Evolutionary conservation across 2,797 vertebrate species (phyloP).

Genomic region (Chaetophractus vellerosus): DNA sequence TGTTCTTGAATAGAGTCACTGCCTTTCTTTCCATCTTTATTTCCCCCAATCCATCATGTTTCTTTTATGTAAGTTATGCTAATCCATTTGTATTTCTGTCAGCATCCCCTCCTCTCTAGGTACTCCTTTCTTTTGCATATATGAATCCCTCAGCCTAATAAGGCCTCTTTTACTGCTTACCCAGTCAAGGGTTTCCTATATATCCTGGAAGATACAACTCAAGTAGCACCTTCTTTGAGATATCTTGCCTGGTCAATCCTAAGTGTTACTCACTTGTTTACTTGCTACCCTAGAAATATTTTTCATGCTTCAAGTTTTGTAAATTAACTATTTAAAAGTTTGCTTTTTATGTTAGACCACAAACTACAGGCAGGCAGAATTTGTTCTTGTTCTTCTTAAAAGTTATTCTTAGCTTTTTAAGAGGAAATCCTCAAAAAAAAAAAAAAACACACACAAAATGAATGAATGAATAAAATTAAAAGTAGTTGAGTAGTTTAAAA

Average conservation of each 20-base stretch:
- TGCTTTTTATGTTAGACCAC: not conserved
- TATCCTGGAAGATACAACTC: not conserved
- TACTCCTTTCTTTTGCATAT: accelerated
- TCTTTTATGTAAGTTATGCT: not conserved
- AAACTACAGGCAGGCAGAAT: not conserved
- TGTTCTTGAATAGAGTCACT: not conserved
- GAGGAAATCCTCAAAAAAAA: not conserved
- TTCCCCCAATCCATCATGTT: accelerated
- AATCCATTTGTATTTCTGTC: not conserved
- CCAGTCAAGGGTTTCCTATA: not conserved
- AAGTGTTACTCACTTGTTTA: not conserved
- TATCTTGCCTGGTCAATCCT: not conserved
- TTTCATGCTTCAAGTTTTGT: not conserved
- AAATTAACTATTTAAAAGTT: not conserved
- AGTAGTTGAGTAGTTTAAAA: not conserved
- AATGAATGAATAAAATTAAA: not conserved
- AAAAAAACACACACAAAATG: not conserved
- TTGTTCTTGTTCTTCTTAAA: not conserved
- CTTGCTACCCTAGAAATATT: not conserved
- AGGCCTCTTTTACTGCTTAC: not conserved
- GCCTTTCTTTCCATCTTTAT: not conserved
- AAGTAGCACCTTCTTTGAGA: not conserved
- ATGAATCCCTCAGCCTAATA: not conserved
- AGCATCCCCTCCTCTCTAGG: not conserved
- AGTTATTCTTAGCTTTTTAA: not conserved